Percentiles rank a stretch among this genome's conserved stretches.
These are phyloP conservation scores for Lasioglossum lativentre DNA, from an alignment of 2,888 invertebrate species.

Conservation along the genomic window DNA sequence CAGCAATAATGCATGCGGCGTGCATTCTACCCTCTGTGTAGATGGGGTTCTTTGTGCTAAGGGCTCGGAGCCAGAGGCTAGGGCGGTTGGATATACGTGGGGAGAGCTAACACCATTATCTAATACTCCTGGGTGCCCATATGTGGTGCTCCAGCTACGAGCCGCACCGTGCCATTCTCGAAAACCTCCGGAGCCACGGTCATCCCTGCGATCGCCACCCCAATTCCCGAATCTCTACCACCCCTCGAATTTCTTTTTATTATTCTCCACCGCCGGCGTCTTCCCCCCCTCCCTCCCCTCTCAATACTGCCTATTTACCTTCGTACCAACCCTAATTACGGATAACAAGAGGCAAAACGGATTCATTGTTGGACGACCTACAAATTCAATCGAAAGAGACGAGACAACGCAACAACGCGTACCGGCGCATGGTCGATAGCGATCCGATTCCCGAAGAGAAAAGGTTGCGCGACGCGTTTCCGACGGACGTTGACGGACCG, in stretches of 20 bases:
- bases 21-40: slow-evolving; percentile 66
- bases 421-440: neutral
- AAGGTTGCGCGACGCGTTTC: slow-evolving; percentile 9
- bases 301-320: slow-evolving; percentile 74
- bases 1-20: slow-evolving; percentile 76
- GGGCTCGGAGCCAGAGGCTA: slow-evolving; percentile 66
- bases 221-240: slow-evolving; percentile 15
- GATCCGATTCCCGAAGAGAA: neutral
- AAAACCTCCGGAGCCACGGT: slow-evolving; percentile 70
- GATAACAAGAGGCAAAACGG: slow-evolving; percentile 54
- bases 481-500: slow-evolving; percentile 16
- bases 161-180: slow-evolving; percentile 73
- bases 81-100: slow-evolving; percentile 68
- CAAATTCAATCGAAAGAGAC: neutral
- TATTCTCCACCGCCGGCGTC: slow-evolving; percentile 50
- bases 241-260: slow-evolving; percentile 63
- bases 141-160: slow-evolving; percentile 82
- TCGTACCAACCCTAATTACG: slow-evolving; percentile 71
- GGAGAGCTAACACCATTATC: slow-evolving; percentile 82
- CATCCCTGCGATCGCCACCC: slow-evolving; percentile 65
- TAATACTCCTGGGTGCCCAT: slow-evolving; percentile 82
- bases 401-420: neutral
- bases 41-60: slow-evolving; percentile 76
- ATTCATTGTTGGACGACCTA: slow-evolving; percentile 27
- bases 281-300: neutral